These are phyloP conservation scores for Cebidichthys violaceus DNA, from an alignment of 2,113 vertebrate species.

Conservation along the genomic window DNA sequence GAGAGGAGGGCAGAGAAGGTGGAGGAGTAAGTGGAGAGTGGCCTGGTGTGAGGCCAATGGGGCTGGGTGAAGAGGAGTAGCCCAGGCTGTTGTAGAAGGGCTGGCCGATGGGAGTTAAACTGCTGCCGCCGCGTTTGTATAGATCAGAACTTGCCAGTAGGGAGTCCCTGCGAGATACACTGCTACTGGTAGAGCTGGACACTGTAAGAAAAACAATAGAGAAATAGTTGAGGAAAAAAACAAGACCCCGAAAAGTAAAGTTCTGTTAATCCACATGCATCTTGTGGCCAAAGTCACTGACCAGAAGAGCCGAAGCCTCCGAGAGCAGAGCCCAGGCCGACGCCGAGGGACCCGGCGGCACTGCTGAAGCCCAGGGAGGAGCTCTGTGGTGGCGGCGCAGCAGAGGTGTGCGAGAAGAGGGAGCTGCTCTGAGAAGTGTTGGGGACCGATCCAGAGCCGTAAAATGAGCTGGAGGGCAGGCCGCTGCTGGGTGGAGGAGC, in stretches of 20 bases:
- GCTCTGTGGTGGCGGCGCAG: constrained; percentile 88
- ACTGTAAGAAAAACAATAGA: constrained; percentile 84
- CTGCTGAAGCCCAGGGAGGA: constrained; percentile 95
- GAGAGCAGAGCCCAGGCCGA: constrained; percentile 94
- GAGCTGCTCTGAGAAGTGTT: constrained; percentile 96
- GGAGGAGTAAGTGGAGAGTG: constrained; percentile 98
- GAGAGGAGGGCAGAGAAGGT: constrained; percentile 94
- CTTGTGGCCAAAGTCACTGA: constrained; percentile 74
- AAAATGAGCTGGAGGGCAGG: constrained; percentile 94
- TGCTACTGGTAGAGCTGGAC: constrained; percentile 96
- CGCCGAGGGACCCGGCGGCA: constrained; percentile 89
- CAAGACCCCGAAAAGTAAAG: neutral
- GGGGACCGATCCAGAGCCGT: constrained; percentile 91
- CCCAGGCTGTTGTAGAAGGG: constrained; percentile 99
- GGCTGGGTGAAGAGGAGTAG: constrained; percentile 98
- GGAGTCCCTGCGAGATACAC: constrained; percentile 96
- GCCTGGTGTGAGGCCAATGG: constrained; percentile 96
- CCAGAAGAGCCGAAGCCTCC: constrained; percentile 96
- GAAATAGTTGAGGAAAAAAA: constrained; percentile 69
- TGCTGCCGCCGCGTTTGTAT: constrained; percentile 97
- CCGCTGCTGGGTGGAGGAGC: constrained; percentile 89
- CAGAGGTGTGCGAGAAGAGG: constrained; percentile 94
- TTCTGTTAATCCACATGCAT: neutral
- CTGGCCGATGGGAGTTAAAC: constrained; percentile 96
- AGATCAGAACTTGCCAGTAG: constrained; percentile 95